Conservation (phyloP, 2,888 invertebrate species). For the Prenolepis imparis region DNA sequence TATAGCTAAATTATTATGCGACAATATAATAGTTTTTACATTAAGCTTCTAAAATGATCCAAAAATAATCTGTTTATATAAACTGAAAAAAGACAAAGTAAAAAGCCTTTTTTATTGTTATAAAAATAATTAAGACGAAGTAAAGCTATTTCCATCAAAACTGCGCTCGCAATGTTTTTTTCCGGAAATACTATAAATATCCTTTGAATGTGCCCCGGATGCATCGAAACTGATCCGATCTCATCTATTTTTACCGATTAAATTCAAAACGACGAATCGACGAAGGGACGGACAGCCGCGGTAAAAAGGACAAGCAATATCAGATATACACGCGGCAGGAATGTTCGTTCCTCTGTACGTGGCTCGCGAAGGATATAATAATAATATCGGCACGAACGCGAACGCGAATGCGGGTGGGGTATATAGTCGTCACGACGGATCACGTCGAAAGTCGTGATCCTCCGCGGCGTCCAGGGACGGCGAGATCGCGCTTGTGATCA, state of each 20-base stretch:
- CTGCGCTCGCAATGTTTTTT: not conserved
- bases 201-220: conserved; percentile 2
- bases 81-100: not conserved
- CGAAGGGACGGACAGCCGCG: conserved; percentile 13
- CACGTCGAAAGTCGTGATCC: conserved; percentile 80
- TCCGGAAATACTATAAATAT: not conserved
- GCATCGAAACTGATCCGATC: conserved; percentile 7
- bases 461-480: conserved; percentile 73
- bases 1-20: not conserved
- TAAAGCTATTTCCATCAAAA: not conserved
- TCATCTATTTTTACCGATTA: conserved; percentile 58
- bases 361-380: conserved; percentile 74
- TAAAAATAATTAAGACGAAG: not conserved
- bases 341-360: conserved; percentile 73
- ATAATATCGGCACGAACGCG: conserved; percentile 69
- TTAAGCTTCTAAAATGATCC: not conserved
- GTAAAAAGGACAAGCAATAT: conserved; percentile 66
- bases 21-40: not conserved
- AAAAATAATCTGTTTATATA: not conserved
- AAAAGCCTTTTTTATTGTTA: not conserved
- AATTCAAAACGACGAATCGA: conserved; percentile 53
- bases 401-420: conserved; percentile 55
- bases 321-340: conserved; percentile 69
- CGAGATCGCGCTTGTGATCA: conserved; percentile 82
- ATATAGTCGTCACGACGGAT: conserved; percentile 81